Evolutionary conservation across 2,888 invertebrate species (phyloP).

Genomic region (Masnerella sp.): DNA sequence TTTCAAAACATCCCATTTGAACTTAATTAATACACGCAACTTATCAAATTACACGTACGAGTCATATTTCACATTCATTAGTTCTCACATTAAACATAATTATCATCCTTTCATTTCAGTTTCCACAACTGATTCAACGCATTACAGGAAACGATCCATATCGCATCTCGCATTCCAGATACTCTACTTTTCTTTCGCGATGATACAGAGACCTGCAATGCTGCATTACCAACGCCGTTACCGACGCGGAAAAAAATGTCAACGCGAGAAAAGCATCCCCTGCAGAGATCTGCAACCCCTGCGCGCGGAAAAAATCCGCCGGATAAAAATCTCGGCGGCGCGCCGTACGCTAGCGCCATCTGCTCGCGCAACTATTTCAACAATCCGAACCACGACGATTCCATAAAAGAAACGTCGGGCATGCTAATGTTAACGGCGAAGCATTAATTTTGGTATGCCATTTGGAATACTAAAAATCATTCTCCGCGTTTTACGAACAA

Average conservation of each 20-base stretch:
- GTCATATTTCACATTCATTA: too few species aligned
- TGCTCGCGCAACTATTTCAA: slow-evolving; percentile 14
- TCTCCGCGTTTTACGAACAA: not conserved
- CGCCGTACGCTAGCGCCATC: slow-evolving; percentile 49
- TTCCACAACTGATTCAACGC: slow-evolving; percentile 7
- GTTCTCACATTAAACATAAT: too few species aligned
- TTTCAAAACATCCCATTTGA: too few species aligned
- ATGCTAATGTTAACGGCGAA: slow-evolving; percentile 8
- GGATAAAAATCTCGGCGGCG: slow-evolving; percentile 35
- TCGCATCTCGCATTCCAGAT: not conserved
- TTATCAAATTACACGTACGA: too few species aligned
- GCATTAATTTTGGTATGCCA: slow-evolving; percentile 3
- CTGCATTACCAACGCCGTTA: slow-evolving; percentile 45
- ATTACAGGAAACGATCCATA: not conserved
- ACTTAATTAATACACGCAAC: too few species aligned
- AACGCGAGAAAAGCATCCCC: slow-evolving; percentile 29
- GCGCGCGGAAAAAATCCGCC: slow-evolving; percentile 24
- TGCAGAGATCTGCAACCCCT: slow-evolving; percentile 48
- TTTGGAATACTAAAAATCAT: slow-evolving; percentile 6
- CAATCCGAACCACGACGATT: slow-evolving; percentile 8
- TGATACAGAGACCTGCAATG: slow-evolving; percentile 51
- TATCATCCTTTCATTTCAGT: too few species aligned
- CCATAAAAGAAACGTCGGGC: not conserved
- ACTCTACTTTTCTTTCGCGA: slow-evolving; percentile 27
- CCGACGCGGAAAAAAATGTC: slow-evolving; percentile 50